These are phyloP conservation scores for Rhabdornis inornatus DNA, from an alignment of 2,113 vertebrate species.

Conservation along the genomic window DNA sequence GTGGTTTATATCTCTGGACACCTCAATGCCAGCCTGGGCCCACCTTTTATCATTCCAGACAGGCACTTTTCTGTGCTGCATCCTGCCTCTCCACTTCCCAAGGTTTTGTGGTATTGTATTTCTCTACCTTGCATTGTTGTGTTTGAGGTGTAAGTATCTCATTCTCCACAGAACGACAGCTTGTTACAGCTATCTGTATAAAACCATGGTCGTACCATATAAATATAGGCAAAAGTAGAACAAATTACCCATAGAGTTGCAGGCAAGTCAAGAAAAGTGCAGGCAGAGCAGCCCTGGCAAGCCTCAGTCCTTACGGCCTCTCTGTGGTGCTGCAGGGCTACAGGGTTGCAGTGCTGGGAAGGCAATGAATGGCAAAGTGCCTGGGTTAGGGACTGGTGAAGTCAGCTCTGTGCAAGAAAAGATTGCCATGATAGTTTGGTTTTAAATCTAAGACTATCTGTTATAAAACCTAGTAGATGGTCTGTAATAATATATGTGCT, in stretches of 20 bases:
- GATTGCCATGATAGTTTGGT: background rate
- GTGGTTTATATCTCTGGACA: background rate
- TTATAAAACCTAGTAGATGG: background rate
- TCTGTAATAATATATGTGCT: background rate
- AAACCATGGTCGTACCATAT: background rate
- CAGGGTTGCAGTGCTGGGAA: accelerated
- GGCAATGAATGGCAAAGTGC: background rate
- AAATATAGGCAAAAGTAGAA: background rate
- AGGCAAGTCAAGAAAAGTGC: background rate
- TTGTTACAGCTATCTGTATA: background rate
- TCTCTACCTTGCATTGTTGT: background rate
- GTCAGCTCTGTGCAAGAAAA: background rate
- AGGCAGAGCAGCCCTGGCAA: background rate
- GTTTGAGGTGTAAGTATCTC: background rate
- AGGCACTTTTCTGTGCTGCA: background rate
- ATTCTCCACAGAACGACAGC: background rate
- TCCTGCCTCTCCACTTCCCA: background rate
- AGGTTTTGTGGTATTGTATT: background rate
- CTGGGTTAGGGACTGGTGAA: background rate
- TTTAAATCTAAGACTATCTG: background rate
- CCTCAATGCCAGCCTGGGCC: background rate
- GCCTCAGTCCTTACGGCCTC: background rate
- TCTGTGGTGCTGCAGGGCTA: background rate
- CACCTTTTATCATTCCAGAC: background rate
- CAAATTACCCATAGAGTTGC: background rate